Base-by-base conservation (phyloP, 2,888 invertebrate species). In the Neoitamus cyanurus region DNA sequence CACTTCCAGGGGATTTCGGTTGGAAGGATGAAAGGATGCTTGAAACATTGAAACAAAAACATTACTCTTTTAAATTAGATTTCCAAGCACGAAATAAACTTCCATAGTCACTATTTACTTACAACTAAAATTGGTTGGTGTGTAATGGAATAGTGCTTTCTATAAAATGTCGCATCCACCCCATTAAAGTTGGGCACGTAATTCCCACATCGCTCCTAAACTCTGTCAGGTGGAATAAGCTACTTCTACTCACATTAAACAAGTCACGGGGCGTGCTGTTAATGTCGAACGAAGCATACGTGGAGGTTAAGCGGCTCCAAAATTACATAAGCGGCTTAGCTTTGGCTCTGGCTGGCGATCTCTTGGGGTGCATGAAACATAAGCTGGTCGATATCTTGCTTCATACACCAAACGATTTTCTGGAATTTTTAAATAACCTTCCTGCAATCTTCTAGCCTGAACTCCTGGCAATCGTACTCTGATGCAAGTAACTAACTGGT, bases 311-410 rank as follows among this genome's bases (percentile, higher is more conserved):
- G 31, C 31, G 20, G 20, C 20, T 73, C 31, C 73, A 31, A 30
- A 73, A 73, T 73, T 73, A 34, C 73, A 30, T 73, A 73, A 73
- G 73, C 36, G 73, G 36, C 31, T 73, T 34, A 73, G 36, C 73
- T 73, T 34, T 7, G 31, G 5, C 30, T 34, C 7, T 34, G 34
- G 58, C 42, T 58, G 20, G 36, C 13, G 34, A 73, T 34, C 73
- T 73, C 73, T 11, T 72, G 37, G 36, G 36, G 20, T 73, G 25
- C 25, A 58, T 58, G 20, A 58, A 58, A 58, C 58, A 73, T 73
- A 20, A 73, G 9, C 34, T 37, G 36, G 20, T 36, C 73, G 36
- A 73, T 73, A 73, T 3, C 13, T 4, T 36, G 9, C 6, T 42
- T 42, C 42, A n/a, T 42, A 42, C 42, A 42, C 42, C n/a, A 13